Evolutionary conservation across 2,113 vertebrate species (phyloP), one percentile per base, ranked within the genome.

Genomic region (Leucosticte australis): DNA sequence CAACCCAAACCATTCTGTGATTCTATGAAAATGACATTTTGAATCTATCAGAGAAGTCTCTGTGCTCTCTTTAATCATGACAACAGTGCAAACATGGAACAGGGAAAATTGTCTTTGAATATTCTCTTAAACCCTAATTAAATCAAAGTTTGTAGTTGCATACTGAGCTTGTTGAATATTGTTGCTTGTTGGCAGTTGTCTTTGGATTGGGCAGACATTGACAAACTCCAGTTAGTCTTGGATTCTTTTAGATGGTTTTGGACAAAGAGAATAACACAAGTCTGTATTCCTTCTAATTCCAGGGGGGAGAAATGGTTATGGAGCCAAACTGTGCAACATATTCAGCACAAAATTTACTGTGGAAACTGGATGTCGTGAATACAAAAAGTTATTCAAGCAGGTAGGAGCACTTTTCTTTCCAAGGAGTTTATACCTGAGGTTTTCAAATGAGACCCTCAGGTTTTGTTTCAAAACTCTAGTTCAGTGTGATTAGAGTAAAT

Each of bases 301-400:
- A 99, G 99, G 99, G 97, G 99, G 99, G 33, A 98, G 99, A 94
- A 99, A 99, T 96, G 99, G 99, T 90, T 99, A 99, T n/a, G 99
- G 99, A 94, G 99, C 99, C 60, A 99, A 99, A 97, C 97, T 99
- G 57, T 99, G 99, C 97, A 99, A 99, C 79, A 99, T 99, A 96
- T 99, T 99, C 90, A 99, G 99, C 97, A 99, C 86, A 59, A 99
- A 98, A 97, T 99, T 99, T 97, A 99, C 99, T 8, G 99, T 99
- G 59, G 99, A 99, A 98, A 99, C 99, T 20, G 98, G 99, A n/a
- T 99, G 99, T 93, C 97, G 78, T 27, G 98, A 99, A 65, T 99
- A 99, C 27, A 99, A 97, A 39, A 99, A 98, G 92, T 60, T 92
- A 30, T 99, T 99, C 96, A 99, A 98, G 94, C 99, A 99, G 99